phyloP scores from a whole-genome alignment of 2,797 vertebrate species.

The Hyperoplus lanceolatus region DNA sequence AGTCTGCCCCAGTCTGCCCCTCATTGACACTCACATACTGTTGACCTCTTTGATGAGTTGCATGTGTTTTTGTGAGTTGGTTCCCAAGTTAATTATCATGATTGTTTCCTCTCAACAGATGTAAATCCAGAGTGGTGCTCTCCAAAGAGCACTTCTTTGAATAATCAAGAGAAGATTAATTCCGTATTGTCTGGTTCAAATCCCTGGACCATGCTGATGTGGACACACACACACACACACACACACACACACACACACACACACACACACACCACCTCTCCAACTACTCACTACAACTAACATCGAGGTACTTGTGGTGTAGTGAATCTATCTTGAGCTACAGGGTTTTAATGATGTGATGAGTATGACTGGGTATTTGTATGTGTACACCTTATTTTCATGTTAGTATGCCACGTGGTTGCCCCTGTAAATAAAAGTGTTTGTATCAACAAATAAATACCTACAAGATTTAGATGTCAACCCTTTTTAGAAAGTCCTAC shows the following conservation, averaged over 20 bases:
- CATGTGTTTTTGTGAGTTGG: not conserved
- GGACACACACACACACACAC: not conserved
- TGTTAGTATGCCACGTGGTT: not conserved
- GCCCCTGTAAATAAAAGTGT: slow-evolving; percentile 3
- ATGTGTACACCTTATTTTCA: not conserved
- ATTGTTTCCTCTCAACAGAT: not conserved
- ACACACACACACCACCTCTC: not conserved
- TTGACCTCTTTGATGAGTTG: not conserved
- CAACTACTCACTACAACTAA: not conserved
- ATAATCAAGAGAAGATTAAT: not conserved
- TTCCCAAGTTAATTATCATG: not conserved
- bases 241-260: not conserved
- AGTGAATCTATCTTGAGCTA: not conserved
- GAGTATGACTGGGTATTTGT: not conserved
- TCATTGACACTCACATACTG: not conserved
- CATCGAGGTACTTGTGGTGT: not conserved
- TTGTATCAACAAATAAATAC: not conserved
- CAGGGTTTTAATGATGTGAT: not conserved
- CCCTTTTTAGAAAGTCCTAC: slow-evolving; percentile 27
- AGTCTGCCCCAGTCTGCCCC: not conserved
- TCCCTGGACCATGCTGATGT: not conserved
- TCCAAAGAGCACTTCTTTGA: not conserved
- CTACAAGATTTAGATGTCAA: not conserved
- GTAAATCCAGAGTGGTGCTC: not conserved
- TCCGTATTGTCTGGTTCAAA: not conserved